Evolutionary conservation across 2,797 vertebrate species (phyloP), one percentile per base, ranked within the genome.

Genomic region (Hypotaenidia philippensis): DNA sequence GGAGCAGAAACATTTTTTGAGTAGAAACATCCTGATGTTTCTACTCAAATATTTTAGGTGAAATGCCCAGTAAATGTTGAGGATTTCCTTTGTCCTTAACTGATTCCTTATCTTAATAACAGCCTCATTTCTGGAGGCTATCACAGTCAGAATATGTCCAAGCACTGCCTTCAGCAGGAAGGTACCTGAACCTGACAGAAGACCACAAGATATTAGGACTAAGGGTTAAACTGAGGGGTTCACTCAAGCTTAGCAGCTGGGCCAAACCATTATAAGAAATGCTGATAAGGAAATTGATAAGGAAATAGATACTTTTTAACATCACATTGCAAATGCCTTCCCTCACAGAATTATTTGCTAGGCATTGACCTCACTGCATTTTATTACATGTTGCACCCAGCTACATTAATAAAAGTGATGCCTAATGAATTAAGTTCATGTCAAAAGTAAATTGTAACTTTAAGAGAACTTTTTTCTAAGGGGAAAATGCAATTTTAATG

Each of bases 401-500:
- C 17, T 87, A 71, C 64, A 81, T 80, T 94, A 90, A 85, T 87
- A 94, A 63, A 96, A 95, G 53, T 84, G 60, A 83, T 87, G 34
- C 63, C 50, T 90, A 79, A 76, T n/a, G 40, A 70, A 92, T 72
- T 84, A 93, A 89, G 76, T 84, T 92, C 38, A 17, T 79, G 83
- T 86, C 50, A 92, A 89, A 83, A 64, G 70, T 52, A 90, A 90
- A 89, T 59, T 40, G 59, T 69, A 93, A 92, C 55, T 84, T 93
- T 16, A 68, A 81, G 68, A 81, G 92, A 83, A 83, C 44, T 47
- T 49, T 89, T 84, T 92, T 89, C 71, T 85, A 78, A 85, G 84
- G 45, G n/a, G 22, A 85, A 89, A 89, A 92, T 80, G 23, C 36
- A 74, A 80, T 87, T 92, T 91, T 74, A 84, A 91, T 93, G 71